Percentiles rank a stretch among this genome's conserved stretches.
phyloP scores from a whole-genome alignment of 2,113 vertebrate species.

The Corvus hawaiiensis region DNA sequence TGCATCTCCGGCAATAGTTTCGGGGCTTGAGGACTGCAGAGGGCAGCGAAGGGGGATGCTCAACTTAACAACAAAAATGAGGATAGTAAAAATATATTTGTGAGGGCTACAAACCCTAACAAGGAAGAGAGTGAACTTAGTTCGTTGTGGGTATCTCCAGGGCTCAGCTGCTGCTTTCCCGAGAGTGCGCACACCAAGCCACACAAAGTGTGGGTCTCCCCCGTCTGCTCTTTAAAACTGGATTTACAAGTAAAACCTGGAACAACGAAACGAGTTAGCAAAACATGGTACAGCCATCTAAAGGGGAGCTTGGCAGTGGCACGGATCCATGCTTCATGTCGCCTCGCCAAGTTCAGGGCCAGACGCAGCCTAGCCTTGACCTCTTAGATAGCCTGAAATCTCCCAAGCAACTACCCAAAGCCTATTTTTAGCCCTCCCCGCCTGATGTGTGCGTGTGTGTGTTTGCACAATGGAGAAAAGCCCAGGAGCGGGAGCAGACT shows the following conservation, averaged over 20 bases:
- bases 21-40: neutral
- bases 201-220: neutral
- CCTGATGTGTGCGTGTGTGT: neutral
- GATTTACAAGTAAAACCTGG: neutral
- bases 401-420: slow-evolving; percentile 26
- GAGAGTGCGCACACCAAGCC: accelerated
- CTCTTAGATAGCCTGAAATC: slow-evolving; percentile 7
- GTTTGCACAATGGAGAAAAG: slow-evolving; percentile 51
- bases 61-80: neutral
- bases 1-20: neutral
- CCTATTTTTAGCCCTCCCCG: slow-evolving; percentile 46
- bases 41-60: neutral
- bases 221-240: neutral
- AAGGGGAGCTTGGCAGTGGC: neutral
- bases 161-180: neutral
- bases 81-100: neutral
- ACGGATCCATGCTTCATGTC: neutral
- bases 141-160: neutral
- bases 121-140: neutral
- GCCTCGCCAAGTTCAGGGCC: neutral
- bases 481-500: neutral
- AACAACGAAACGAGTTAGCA: neutral
- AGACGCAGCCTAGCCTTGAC: slow-evolving; percentile 14
- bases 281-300: neutral
- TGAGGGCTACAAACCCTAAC: neutral